These are phyloP conservation scores for Pelecanus crispus DNA, from an alignment of 2,113 vertebrate genomes.

Conservation along the genomic window DNA sequence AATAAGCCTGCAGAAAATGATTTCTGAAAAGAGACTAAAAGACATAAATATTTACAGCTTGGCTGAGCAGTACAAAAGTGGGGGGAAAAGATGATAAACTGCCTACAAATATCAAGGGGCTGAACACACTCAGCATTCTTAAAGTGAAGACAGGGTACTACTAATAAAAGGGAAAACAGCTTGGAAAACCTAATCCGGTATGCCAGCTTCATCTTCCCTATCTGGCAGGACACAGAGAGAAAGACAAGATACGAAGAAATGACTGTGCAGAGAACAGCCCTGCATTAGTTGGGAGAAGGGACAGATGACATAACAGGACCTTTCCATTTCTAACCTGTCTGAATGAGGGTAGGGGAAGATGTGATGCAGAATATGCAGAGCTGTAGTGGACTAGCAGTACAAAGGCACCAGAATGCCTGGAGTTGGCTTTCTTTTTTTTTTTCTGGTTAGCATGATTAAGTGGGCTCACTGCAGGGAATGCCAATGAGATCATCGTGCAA, in stretches of 20 bases:
- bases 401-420: background rate
- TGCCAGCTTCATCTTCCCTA: background rate
- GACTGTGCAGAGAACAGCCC: background rate
- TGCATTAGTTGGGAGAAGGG: background rate
- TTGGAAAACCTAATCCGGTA: background rate
- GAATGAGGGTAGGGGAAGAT: background rate
- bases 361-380: background rate
- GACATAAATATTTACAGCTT: background rate
- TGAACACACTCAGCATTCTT: background rate
- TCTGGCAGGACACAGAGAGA: background rate
- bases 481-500: slow-evolving; percentile 46
- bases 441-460: background rate
- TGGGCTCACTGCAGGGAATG: slow-evolving; percentile 33
- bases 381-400: background rate
- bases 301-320: background rate
- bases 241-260: background rate
- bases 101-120: background rate
- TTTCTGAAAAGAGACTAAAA: background rate
- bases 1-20: background rate
- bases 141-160: background rate
- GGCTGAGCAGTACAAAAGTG: background rate
- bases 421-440: background rate
- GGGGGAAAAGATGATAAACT: background rate
- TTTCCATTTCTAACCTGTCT: background rate
- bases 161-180: background rate